Base-by-base conservation (phyloP, 2,797 vertebrate genomes). In the Enteromius trimaculatus region DNA sequence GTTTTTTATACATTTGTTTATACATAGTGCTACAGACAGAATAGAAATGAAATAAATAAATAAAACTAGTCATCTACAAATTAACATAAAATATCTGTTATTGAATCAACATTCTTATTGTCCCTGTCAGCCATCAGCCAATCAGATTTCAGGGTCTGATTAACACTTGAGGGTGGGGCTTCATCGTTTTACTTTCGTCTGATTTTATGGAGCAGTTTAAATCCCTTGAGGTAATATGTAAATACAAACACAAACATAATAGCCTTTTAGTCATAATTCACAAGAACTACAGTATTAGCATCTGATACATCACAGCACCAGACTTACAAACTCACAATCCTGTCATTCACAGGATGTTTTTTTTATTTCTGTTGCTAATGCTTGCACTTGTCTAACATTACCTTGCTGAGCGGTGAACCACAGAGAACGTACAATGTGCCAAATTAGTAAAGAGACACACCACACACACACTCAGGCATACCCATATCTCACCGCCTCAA, bases 361-460 rank as follows among this genome's bases (percentile, higher is more conserved):
- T 77, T 66, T 44, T 79, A 78, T 51, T 79, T 85, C 68, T 84
- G 81, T 82, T 77, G 72, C 83, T 80, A 78, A 86, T 65, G 17
- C 21, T 79, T 71, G 80, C 84, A 88, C 76, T 77, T 84, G 55
- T 72, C 13, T 0, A 29, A 55, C 58, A 76, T 77, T 79, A 82
- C 82, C 85, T 88, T 44, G 66, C 68, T 87, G 77, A 53, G 70
- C 85, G 49, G 60, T 87, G 81, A 88, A 88, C 88, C 88, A 44
- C 68, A 88, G 85, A 87, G 70, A 66, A 69, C 83, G 88, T 83
- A 88, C 89, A 89, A 87, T 87, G 78, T 84, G 83, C 86, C 81
- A 84, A 88, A 87, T 88, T 80, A 84, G 82, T 77, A 81, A 79
- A 75, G 58, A 82, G 60, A 80, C 42, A 78, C 11, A 26, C 66